These are phyloP conservation scores for Cyphomyrmex costatus DNA, from an alignment of 1,140 invertebrate genomes.

Conservation along the genomic window DNA sequence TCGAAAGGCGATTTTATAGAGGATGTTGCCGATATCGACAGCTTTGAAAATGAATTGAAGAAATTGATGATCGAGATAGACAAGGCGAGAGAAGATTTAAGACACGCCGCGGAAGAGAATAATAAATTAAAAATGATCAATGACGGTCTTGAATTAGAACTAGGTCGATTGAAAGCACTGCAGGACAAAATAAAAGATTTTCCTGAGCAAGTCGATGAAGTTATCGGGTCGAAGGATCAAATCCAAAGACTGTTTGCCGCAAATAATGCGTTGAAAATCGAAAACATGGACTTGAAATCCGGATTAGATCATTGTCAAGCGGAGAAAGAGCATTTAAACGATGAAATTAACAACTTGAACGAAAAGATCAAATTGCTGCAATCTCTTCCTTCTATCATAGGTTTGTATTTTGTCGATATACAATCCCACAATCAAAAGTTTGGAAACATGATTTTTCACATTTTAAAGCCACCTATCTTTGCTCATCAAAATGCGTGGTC, in stretches of 20 bases:
- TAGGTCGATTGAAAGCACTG: not conserved
- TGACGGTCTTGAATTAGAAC: constrained; percentile 17
- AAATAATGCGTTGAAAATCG: constrained; percentile 35
- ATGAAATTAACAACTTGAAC: not conserved
- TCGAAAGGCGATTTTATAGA: not conserved
- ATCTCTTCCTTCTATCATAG: not conserved
- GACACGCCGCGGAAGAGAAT: constrained; percentile 26
- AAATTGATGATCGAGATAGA: constrained; percentile 37
- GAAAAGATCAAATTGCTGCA: not conserved
- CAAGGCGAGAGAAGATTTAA: not conserved
- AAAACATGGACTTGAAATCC: constrained; percentile 51
- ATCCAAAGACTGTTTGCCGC: not conserved
- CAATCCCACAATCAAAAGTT: too few species aligned
- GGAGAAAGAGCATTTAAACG: constrained; percentile 7
- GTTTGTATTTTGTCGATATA: too few species aligned
- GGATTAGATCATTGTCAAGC: constrained; percentile 22
- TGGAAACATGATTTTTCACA: too few species aligned
- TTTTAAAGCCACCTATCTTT: too few species aligned
- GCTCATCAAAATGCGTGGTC: too few species aligned
- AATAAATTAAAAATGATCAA: constrained; percentile 40
- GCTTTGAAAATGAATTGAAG: constrained; percentile 31
- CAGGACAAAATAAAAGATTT: constrained; percentile 10
- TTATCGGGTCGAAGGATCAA: not conserved
- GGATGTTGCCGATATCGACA: constrained; percentile 48
- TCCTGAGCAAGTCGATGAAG: not conserved